Evolutionary conservation across 2,113 vertebrate genomes (phyloP).

Genomic region (Dromiciops gliroides): DNA sequence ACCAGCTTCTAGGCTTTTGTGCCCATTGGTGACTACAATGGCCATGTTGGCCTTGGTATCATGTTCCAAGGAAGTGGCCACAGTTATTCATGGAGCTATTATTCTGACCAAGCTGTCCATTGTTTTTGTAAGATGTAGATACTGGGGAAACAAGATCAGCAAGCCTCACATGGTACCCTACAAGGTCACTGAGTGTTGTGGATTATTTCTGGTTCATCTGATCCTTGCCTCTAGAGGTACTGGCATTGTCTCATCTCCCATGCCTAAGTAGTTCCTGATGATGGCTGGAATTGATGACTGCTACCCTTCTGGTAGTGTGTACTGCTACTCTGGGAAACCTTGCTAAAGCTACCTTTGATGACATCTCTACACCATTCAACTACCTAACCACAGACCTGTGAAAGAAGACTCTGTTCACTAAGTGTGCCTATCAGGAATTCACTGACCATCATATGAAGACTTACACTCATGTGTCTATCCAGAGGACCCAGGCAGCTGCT

Average conservation of each 20-base stretch:
- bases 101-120: slow-evolving; percentile 98
- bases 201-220: slow-evolving; percentile 96
- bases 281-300: slow-evolving; percentile 99
- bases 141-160: slow-evolving; percentile 99
- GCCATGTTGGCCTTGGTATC: slow-evolving; percentile 96
- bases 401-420: slow-evolving; percentile 98
- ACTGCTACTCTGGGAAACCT: slow-evolving; percentile 98
- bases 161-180: slow-evolving; percentile 98
- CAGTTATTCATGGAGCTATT: slow-evolving; percentile 97
- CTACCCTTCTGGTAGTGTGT: slow-evolving; percentile 97
- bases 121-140: slow-evolving; percentile 94
- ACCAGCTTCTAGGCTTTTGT: no score
- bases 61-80: slow-evolving; percentile 99
- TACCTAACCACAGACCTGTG: slow-evolving; percentile 98
- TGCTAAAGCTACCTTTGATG: slow-evolving; percentile 98
- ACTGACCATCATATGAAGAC: slow-evolving; percentile 99
- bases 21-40: no score
- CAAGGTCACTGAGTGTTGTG: slow-evolving; percentile 97
- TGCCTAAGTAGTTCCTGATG: slow-evolving; percentile 98
- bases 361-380: slow-evolving; percentile 99
- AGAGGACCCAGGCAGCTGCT: no score
- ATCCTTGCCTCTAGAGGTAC: slow-evolving; percentile 97
- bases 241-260: slow-evolving; percentile 96
- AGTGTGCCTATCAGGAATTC: slow-evolving; percentile 99
- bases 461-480: slow-evolving; percentile 94